Base-by-base conservation (phyloP, 2,888 invertebrate species). In the Eupithecia vulgata region DNA sequence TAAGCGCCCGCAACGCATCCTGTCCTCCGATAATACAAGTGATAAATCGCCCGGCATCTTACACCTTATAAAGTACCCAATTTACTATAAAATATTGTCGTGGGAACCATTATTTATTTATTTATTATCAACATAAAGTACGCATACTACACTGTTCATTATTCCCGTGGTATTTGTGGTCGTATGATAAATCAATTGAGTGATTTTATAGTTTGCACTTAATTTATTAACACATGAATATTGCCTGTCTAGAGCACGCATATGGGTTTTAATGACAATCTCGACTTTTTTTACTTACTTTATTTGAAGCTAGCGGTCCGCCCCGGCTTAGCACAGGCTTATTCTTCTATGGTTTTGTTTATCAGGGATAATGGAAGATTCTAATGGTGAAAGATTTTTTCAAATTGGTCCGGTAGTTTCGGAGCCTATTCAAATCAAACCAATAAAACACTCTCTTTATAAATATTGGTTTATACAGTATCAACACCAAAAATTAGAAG, bases 1-100 rank as follows among this genome's bases (percentile, higher is more conserved):
- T 74, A 80, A 81, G 81, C 81, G 81, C 80, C 82, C 81, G 79
- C 81, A 76, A 77, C 79, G 74, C 75, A 77, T 76, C 81, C 79
- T 83, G 62, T 79, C 77, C 84, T 81, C 82, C 83, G 84, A 89
- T 88, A 88, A 85, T 87, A 83, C 84, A 79, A 82, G 81, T 89
- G 88, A 91, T 89, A 89, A 88, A 91, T 90, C 78, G 85, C 83
- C 76, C 80, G 76, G 84, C 86, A 86, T 85, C 86, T 83, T 81
- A 82, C 85, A 83, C 82, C 82, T 81, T 85, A 84, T 86, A 84
- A 86, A 86, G 84, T 84, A 83, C 83, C 81, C 84, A 85, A 85
- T 87, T 88, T 85, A 83, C 80, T 84, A 81, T 83, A 84, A 88
- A 87, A 86, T 87, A 86, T 84, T 79, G 81, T 77, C 78, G 75